Evolutionary conservation across 2,888 invertebrate species (phyloP).

Genomic region (Drosophila leonis): DNA sequence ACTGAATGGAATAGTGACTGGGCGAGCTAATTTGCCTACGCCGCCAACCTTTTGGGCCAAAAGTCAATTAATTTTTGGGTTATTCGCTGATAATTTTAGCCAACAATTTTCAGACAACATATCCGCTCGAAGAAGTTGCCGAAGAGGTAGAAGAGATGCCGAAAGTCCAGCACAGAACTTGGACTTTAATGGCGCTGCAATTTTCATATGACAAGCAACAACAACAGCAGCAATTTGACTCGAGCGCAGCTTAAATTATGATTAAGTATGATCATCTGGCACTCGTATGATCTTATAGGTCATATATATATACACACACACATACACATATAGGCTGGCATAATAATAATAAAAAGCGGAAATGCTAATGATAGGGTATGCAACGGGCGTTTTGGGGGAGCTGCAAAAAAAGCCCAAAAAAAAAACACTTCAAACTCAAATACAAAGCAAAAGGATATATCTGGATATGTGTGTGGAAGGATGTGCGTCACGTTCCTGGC

Average conservation of each 20-base stretch:
- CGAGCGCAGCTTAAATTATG: slow-evolving; percentile 78
- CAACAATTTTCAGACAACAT: slow-evolving; percentile 72
- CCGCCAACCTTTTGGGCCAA: slow-evolving; percentile 53
- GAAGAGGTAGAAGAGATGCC: not conserved
- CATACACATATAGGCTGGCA: slow-evolving; percentile 8
- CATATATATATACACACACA: slow-evolving; percentile 5
- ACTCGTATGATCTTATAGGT: slow-evolving; percentile 26
- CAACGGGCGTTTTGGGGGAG: slow-evolving; percentile 8
- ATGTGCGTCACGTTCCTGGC: slow-evolving; percentile 55
- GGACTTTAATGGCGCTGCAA: slow-evolving; percentile 73
- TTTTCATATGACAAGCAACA: slow-evolving; percentile 77
- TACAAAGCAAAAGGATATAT: slow-evolving; percentile 35
- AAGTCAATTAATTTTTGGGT: slow-evolving; percentile 78
- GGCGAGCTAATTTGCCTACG: slow-evolving; percentile 77
- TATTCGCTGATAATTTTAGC: slow-evolving; percentile 66
- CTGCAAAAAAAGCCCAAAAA: not conserved
- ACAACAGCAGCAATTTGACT: slow-evolving; percentile 65
- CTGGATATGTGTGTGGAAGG: not conserved
- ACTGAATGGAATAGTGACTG: slow-evolving; percentile 10
- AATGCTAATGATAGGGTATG: slow-evolving; percentile 85
- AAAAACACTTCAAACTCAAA: not conserved
- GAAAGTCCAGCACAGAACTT: not conserved
- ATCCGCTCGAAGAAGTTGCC: slow-evolving; percentile 53
- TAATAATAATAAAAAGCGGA: slow-evolving; percentile 85
- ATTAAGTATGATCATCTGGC: slow-evolving; percentile 82